Base-by-base conservation (phyloP, 2,113 vertebrate genomes). In the Sphaerodactylus townsendi region DNA sequence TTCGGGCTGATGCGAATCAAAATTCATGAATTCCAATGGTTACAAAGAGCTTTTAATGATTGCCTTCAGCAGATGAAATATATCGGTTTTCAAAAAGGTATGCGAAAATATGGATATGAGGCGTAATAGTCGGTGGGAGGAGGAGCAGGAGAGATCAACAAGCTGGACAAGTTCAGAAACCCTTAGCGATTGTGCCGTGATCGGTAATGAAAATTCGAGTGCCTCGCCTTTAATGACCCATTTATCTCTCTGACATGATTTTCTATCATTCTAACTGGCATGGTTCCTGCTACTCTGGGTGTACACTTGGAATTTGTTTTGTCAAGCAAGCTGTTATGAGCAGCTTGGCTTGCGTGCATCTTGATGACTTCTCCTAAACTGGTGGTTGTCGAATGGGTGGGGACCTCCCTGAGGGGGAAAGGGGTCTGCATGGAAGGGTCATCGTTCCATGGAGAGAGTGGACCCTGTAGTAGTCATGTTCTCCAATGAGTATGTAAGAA, bases 261-360 rank as follows among this genome's bases (percentile, higher is more conserved):
- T 95, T 92, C 83, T 94, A 85, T 89, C 85, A 75, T 93, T 94
- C 86, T 82, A 90, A 84, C 86, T 85, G 88, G 82, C 77, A 83
- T 90, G 50, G 37, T 80, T 94, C 64, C 88, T 92, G 76, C 92
- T 93, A 79, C 92, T 77, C 89, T 82, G 25, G 87, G 39, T 83
- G 84, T 91, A 92, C 86, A 88, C 92, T 92, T 88, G 87, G 84
- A 90, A 88, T 93, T 91, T 93, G 86, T 94, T 95, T 93, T 94
- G 90, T 94, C 86, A 94, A 89, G 91, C 87, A 93, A 88, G 88
- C 37, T 81, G 90, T 91, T 93, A 87, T 87, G 87, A 91, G 66
- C 62, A 80, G 70, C 82, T 72, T 93, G 56, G 82, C 91, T 90
- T 84, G 37, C 33, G 88, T 82, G 89, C 89, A 93, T 88, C 86